phyloP scores from a whole-genome alignment of 2,113 vertebrate species.

The Raja brachyura region DNA sequence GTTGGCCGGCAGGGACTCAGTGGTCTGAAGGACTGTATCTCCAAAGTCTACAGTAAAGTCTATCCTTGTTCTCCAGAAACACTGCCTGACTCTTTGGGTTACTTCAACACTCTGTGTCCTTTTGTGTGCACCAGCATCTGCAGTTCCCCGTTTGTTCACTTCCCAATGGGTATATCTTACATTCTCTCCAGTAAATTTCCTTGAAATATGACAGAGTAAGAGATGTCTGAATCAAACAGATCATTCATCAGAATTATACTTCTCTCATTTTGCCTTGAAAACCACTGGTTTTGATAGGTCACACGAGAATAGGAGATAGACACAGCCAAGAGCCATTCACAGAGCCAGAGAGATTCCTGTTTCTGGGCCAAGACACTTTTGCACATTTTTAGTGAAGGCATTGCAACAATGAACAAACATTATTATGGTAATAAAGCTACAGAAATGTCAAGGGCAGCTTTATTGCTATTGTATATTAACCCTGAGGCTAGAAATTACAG shows the following conservation, averaged over 20 bases:
- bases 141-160: too few species aligned
- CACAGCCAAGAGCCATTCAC: neutral
- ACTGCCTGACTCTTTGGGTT: too few species aligned
- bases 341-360: conserved; percentile 22
- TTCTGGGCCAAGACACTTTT: neutral
- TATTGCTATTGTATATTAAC: conserved; percentile 22
- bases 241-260: too few species aligned
- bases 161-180: neutral
- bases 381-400: neutral
- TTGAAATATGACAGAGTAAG: too few species aligned
- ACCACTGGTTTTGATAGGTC: neutral
- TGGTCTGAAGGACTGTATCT: too few species aligned
- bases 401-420: neutral
- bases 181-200: neutral
- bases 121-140: too few species aligned
- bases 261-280: neutral
- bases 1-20: too few species aligned
- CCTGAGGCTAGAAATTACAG: neutral
- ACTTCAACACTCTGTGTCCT: too few species aligned
- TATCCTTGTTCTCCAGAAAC: too few species aligned
- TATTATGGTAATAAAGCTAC: conserved; percentile 17
- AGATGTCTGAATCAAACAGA: neutral
- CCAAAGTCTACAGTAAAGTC: too few species aligned
- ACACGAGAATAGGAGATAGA: neutral
- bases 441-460: conserved; percentile 30